Conservation (phyloP, 2,888 invertebrate genomes). For the Torymus tubicola region DNA sequence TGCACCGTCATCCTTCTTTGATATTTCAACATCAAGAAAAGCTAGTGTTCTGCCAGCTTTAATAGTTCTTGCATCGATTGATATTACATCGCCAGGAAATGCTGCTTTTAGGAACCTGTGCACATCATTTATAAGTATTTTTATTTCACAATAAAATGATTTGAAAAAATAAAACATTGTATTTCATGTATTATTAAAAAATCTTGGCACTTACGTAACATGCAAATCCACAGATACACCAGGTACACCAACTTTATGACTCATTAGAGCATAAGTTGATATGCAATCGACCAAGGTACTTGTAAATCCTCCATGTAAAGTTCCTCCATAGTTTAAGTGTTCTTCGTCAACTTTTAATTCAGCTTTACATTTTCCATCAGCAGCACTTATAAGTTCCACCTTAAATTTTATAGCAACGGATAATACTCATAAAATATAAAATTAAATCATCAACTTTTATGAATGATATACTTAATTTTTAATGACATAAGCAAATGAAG, state of each 20-base stretch:
- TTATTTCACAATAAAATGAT: slow-evolving; percentile 66
- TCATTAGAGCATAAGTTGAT: slow-evolving; percentile 88
- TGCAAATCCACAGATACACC: slow-evolving; percentile 91
- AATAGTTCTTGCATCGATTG: slow-evolving; percentile 87
- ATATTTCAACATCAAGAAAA: slow-evolving; percentile 88
- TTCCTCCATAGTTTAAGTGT: slow-evolving; percentile 85
- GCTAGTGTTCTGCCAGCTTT: slow-evolving; percentile 89
- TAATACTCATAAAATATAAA: not conserved
- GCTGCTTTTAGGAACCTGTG: slow-evolving; percentile 89
- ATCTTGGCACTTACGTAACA: slow-evolving; percentile 81
- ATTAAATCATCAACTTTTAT: too few species aligned
- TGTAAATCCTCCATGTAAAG: slow-evolving; percentile 91
- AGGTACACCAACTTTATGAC: slow-evolving; percentile 80
- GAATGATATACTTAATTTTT: too few species aligned
- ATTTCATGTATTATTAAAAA: too few species aligned
- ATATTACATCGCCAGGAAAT: slow-evolving; percentile 85
- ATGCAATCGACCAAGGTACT: slow-evolving; percentile 87
- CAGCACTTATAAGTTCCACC: slow-evolving; percentile 79
- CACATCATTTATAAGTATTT: slow-evolving; percentile 45
- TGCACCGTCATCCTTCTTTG: slow-evolving; percentile 84
- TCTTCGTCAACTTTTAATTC: slow-evolving; percentile 86
- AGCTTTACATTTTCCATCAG: slow-evolving; percentile 85
- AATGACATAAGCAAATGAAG: too few species aligned
- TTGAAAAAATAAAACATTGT: not conserved
- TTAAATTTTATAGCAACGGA: slow-evolving; percentile 59